Base-by-base conservation (phyloP, 2,113 vertebrate species). In the Danionella cerebrum region DNA sequence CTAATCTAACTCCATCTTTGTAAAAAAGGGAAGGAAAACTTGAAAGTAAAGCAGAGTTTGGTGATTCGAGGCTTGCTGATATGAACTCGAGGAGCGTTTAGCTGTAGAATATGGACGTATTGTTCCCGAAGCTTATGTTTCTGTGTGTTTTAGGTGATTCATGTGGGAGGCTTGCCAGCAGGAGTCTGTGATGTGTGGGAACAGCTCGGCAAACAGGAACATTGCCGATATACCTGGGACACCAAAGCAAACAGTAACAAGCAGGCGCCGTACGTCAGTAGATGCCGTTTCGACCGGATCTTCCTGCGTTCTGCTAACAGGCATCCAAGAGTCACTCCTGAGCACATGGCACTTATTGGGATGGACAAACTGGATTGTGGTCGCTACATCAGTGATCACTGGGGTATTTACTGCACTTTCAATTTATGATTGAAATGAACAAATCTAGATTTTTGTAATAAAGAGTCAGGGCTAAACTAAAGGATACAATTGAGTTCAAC, bases 211-310 rank as follows among this genome's bases (percentile, higher is more conserved):
- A 91, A 87, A 21, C 91, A 91, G 42, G 85, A 91, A 19, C 93
- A 95, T 76, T 94, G 93, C 76, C 88, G 85, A 44, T 97, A 95
- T 76, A 99, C 96, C 0, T 99, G 96, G 96, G 96, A 99, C 72
- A 97, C 94, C 0, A 88, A 81, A 51, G 63, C 79, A 42, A 99
- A 99, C 76, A 90, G 52, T 72, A 98, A 97, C 75, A 89, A 94
- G 72, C 47, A 29, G 0, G 73, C 78, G 3, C 5, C 10, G 0
- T 90, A 83, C 14, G 45, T 83, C 47, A 85, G 83, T 79, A 91
- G 87, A 71, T 87, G 87, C 51, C 92, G 96, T 42, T 99, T 99
- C 48, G 96, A 99, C 74, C 86, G 96, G 0, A 1, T 98, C 64
- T 92, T 90, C 79, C 69, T 94, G 14, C 86, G 90, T 13, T 80